Conservation (phyloP, 2,888 invertebrate species). For the Drosophila barbarae region DNA sequence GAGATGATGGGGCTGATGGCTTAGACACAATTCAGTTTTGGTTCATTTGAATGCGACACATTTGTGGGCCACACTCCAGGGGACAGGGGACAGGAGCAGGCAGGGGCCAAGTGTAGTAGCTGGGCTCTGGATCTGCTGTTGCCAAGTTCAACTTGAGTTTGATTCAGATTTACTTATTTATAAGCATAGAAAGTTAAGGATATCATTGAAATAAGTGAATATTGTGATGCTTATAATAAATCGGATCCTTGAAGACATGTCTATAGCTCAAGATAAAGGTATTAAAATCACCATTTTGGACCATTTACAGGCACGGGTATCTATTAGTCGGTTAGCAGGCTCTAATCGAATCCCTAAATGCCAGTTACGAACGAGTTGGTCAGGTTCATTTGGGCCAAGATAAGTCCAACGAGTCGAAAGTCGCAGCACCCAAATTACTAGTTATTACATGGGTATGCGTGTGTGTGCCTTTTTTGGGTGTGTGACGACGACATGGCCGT, state of each 20-base stretch:
- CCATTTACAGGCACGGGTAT: background rate
- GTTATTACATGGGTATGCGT: constrained; percentile 53
- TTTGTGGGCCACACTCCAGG: constrained; percentile 31
- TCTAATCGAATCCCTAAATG: constrained; percentile 17
- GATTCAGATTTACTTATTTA: background rate
- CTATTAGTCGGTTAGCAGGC: background rate
- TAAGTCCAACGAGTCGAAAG: constrained; percentile 73
- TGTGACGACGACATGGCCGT: constrained; percentile 54
- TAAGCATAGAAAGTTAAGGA: too few species aligned
- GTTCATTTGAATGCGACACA: constrained; percentile 62
- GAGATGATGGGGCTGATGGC: constrained; percentile 12
- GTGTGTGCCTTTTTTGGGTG: constrained; percentile 15
- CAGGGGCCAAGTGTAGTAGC: background rate
- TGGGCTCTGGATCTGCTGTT: background rate
- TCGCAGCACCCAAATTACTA: constrained; percentile 48
- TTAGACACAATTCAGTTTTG: constrained; percentile 55
- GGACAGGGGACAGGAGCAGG: constrained; percentile 15
- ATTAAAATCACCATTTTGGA: background rate
- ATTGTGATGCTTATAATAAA: background rate
- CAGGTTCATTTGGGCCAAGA: constrained; percentile 70
- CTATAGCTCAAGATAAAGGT: background rate
- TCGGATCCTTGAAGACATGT: background rate
- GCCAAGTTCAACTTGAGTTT: background rate
- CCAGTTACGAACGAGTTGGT: constrained; percentile 38
- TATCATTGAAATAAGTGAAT: too few species aligned